These are phyloP conservation scores for Uloborus plumipes DNA, from an alignment of 2,888 invertebrate species.

Conservation along the genomic window DNA sequence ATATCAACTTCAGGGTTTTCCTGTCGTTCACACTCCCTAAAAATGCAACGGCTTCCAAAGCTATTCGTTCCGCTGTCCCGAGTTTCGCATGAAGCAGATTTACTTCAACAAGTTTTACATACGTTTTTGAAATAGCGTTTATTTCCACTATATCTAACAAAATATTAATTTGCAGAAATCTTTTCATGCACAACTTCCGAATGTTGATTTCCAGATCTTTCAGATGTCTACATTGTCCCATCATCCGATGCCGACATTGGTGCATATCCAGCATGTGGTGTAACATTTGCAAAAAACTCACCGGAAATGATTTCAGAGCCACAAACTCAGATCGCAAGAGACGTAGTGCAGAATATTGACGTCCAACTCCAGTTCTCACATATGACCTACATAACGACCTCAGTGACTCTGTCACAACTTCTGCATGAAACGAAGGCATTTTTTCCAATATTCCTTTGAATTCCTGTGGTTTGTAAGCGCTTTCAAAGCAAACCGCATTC, in stretches of 20 bases:
- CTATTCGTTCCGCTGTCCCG: background rate
- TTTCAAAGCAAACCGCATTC: constrained; percentile 17
- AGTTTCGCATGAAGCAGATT: background rate
- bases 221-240: background rate
- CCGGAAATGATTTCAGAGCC: constrained; percentile 19
- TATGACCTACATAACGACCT: constrained; percentile 2
- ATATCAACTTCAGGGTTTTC: too few species aligned
- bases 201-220: background rate
- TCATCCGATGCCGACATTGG: background rate
- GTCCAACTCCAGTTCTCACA: background rate
- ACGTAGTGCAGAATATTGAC: constrained; percentile 10
- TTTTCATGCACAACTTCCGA: background rate
- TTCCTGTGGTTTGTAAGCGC: background rate
- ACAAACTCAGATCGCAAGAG: constrained; percentile 21
- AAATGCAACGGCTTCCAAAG: too few species aligned
- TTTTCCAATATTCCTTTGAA: constrained; percentile 15
- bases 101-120: background rate
- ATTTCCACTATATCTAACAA: constrained; percentile 2
- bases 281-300: constrained; percentile 37
- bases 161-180: background rate
- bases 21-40: too few species aligned
- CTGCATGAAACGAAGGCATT: constrained; percentile 21
- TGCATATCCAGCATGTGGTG: background rate
- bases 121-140: background rate
- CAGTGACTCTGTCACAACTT: constrained; percentile 11